Evolutionary conservation across 2,888 invertebrate genomes (phyloP), one percentile per base, ranked within the genome.

Genomic region (Mesoligia furuncula): DNA sequence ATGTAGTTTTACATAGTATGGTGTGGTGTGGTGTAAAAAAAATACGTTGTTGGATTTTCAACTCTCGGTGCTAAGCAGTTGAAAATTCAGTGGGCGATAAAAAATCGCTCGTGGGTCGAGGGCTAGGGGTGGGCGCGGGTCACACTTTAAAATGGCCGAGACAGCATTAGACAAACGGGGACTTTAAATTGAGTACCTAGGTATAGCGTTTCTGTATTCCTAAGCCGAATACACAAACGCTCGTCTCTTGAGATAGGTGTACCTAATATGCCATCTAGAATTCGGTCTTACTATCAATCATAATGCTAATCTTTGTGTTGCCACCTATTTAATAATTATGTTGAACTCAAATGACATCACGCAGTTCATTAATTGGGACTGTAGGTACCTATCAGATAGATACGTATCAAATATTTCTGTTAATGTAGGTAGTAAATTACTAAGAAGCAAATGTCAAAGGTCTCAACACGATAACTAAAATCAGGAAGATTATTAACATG

Each of bases 401-500:
- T 54, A 65, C 24, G 20, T 76, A 76, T 57, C 77, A 39, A 62
- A 67, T 31, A 51, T 68, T 36, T 64, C 31, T 27, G 64, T 59
- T 20, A 36, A 59, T 69, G 17, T 20, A 17, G 42, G 78, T 0
- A 6, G 36, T 36, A 57, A 79, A 67, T 72, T 66, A 73, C 31
- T 54, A 36, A 69, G 75, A 75, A 64, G 1, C 62, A 71, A 85
- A 85, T 48, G 85, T 85, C 75, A 85, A 74, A 86, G 79, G 86
- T 75, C 42, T 36, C 0, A 42, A 67, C 6, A 54, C 24, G 85
- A 85, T 87, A 81, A 72, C 13, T 62, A 39, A 74, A 72, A 74
- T 74, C 61, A 73, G 75, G 68, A 75, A 73, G 75, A 87, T 85
- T 81, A 61, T 59, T 17, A 27, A 64, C 13, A 65, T 69, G 27